A percentile compares a stretch with the other conserved stretches of the same genome.
phyloP scores from a whole-genome alignment of 2,797 vertebrate genomes.

The Gobio occitaniae region DNA sequence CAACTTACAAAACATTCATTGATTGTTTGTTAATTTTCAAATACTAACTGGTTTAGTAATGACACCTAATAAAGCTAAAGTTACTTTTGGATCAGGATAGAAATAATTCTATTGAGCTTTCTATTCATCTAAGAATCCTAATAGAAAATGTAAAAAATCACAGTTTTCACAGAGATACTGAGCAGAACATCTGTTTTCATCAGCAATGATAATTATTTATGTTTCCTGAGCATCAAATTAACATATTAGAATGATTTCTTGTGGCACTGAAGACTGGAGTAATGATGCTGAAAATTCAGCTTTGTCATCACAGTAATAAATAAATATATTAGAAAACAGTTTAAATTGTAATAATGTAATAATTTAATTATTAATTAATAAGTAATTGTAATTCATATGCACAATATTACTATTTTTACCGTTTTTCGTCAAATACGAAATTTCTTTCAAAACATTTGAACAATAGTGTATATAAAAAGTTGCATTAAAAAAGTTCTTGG shows the following conservation, averaged over 20 bases:
- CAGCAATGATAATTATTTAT: too few relatives aligned
- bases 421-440: neutral
- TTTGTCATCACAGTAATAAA: neutral
- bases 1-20: neutral
- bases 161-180: too few relatives aligned
- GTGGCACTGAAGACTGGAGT: neutral
- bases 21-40: neutral
- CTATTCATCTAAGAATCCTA: too few relatives aligned
- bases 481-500: too few relatives aligned
- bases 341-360: neutral
- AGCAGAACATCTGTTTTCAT: too few relatives aligned
- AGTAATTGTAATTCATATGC: too few relatives aligned
- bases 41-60: constrained; percentile 37
- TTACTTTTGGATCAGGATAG: neutral
- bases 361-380: too few relatives aligned
- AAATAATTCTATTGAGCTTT: too few relatives aligned
- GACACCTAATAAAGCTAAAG: constrained; percentile 21
- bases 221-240: neutral
- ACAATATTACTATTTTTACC: neutral
- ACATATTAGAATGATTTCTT: neutral
- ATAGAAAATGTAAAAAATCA: too few relatives aligned
- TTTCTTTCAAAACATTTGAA: too few relatives aligned
- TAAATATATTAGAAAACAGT: neutral
- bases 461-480: too few relatives aligned
- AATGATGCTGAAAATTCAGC: neutral